Base-by-base conservation (phyloP, 2,888 invertebrate species). In the Slavum lentiscoides region DNA sequence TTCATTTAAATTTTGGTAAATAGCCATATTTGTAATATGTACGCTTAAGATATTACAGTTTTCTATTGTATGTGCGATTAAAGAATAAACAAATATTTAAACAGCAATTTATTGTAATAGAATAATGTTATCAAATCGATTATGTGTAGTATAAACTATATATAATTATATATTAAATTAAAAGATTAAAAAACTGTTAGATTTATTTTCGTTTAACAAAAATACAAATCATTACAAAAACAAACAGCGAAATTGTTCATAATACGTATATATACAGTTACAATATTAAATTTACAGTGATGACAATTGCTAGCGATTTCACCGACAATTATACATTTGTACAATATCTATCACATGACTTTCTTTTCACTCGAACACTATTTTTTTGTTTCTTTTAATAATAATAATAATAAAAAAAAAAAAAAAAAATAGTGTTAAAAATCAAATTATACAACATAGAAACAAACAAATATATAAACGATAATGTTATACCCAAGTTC, bases 331-430 rank as follows among this genome's bases (percentile, higher is more conserved):
- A 70, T 62, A 70, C 19, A 64, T 72, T 64, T 72, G 70, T 58
- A 58, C 43, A 39, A 72, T 80, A 80, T 80, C 80, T 49, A 15
- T 80, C 70, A 80, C 77, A 80, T 80, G 70, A 80, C 80, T 72
- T 80, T 80, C 21, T 39, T 37, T 80, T n/a, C 70, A 80, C 70
- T 80, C 70, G 19, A 72, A 70, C 53, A 58, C 64, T 55, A 64
- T 37, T 70, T 77, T 49, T 39, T 53, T 19, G 19, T 13, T 37
- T 13, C 15, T n/a, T 55, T 37, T 43, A 43, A 4, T 43, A 43
- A 9, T 43, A 43, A 6, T 39, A 39, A 6, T 39, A 39, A 6
- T 39, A 39, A 6, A 39, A 39, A 6, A 6, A 6, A 39, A 39
- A 6, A 6, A 39, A 9, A 43, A 74, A 64, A 64, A 74, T 66